These are phyloP conservation scores for Carduelis carduelis DNA, from an alignment of 2,797 vertebrate genomes.

Conservation along the genomic window DNA sequence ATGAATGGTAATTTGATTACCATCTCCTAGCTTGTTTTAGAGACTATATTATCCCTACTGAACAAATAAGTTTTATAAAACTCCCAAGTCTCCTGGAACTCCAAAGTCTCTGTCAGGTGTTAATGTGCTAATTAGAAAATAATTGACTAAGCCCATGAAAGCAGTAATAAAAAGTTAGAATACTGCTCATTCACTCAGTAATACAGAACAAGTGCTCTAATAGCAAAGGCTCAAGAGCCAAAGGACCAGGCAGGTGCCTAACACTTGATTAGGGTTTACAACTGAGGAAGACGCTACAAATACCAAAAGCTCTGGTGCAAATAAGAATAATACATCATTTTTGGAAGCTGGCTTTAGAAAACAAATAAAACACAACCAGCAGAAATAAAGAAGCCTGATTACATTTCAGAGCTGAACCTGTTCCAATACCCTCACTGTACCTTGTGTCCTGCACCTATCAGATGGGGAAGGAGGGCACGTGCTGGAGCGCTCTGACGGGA, in stretches of 20 bases:
- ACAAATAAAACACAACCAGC: not conserved
- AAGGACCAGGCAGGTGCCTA: not conserved
- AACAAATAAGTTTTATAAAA: not conserved
- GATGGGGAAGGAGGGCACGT: accelerated
- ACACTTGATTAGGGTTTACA: not conserved
- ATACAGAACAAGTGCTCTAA: not conserved
- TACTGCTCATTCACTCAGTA: not conserved
- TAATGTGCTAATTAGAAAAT: not conserved
- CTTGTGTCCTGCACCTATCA: not conserved
- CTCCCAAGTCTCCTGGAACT: not conserved
- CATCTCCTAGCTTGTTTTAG: not conserved
- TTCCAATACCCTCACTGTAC: not conserved
- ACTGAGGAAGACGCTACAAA: not conserved
- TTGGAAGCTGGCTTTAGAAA: not conserved
- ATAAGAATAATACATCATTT: not conserved
- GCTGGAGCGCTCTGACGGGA: accelerated
- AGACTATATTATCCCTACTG: not conserved
- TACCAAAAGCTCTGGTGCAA: not conserved
- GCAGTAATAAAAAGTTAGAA: not conserved
- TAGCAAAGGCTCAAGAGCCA: not conserved
- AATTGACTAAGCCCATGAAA: not conserved
- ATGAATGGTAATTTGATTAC: not conserved
- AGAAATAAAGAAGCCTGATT: not conserved
- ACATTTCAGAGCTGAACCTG: not conserved
- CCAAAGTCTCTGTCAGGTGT: not conserved